Percentiles rank a stretch among this genome's conserved stretches.
Conservation (phyloP, 2,113 vertebrate genomes). For the Eurystomus gularis region DNA sequence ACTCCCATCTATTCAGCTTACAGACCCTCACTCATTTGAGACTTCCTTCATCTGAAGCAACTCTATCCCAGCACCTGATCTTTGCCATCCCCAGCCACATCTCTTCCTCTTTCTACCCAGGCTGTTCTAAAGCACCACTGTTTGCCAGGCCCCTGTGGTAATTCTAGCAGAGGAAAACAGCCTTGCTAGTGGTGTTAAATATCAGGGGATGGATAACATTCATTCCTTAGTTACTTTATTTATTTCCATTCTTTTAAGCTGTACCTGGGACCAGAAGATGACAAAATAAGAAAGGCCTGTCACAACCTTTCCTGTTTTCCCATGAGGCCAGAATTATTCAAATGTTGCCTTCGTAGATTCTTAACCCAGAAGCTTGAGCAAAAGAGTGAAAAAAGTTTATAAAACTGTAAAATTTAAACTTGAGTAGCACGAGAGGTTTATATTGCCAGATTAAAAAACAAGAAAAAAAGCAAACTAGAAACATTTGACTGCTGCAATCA, state of each 20-base stretch:
- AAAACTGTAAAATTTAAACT: background rate
- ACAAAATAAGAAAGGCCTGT: background rate
- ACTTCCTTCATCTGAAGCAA: background rate
- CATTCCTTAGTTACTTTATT: background rate
- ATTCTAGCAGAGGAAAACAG: background rate
- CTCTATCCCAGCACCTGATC: background rate
- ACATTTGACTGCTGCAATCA: background rate
- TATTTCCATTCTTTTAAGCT: background rate
- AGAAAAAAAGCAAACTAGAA: background rate
- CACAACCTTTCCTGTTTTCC: background rate
- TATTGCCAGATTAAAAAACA: background rate
- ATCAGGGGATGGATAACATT: background rate
- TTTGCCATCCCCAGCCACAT: background rate
- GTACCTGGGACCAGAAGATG: background rate
- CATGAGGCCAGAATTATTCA: background rate
- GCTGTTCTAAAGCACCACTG: background rate
- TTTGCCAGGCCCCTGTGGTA: background rate
- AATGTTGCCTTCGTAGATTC: background rate
- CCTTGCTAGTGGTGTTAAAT: background rate
- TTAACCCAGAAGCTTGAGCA: background rate
- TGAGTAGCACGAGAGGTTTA: background rate
- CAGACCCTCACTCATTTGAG: background rate
- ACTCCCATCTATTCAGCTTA: background rate
- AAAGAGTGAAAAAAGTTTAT: background rate
- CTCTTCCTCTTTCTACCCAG: background rate